A percentile compares a stretch with the other conserved stretches of the same genome.
Conservation (phyloP, 2,797 vertebrate genomes). For the Peromyscus melanophrys region DNA sequence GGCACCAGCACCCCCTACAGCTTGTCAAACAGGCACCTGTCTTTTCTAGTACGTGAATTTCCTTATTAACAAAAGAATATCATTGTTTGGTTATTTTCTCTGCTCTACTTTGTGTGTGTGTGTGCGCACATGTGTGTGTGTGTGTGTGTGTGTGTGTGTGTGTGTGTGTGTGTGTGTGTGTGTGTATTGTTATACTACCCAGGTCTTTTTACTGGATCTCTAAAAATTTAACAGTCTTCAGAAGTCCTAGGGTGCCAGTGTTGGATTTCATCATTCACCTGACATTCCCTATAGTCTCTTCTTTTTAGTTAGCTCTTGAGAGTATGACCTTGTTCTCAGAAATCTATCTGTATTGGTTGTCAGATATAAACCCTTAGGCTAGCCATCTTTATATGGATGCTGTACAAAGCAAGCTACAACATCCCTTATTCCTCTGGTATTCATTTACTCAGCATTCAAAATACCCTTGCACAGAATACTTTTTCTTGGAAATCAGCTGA, state of each 20-base stretch:
- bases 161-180: too few species aligned
- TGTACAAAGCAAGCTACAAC: constrained; percentile 58
- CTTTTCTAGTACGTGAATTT: background rate
- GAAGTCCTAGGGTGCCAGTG: background rate
- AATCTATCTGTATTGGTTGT: constrained; percentile 55
- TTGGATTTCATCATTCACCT: constrained; percentile 47
- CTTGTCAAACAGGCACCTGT: background rate
- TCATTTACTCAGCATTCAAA: constrained; percentile 61
- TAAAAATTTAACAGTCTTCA: constrained; percentile 4
- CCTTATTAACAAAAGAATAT: background rate
- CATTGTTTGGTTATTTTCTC: constrained; percentile 44
- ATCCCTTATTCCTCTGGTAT: constrained; percentile 47
- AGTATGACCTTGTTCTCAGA: constrained; percentile 58
- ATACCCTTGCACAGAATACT: constrained; percentile 56
- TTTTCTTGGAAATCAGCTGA: constrained; percentile 63
- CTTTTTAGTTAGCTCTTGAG: constrained; percentile 25
- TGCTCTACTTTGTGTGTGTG: background rate
- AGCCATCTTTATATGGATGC: constrained; percentile 53
- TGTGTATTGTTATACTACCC: background rate
- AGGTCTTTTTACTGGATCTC: background rate
- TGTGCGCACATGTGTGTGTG: background rate
- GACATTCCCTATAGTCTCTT: background rate
- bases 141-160: too few species aligned
- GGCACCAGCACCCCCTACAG: background rate
- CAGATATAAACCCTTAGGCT: constrained; percentile 47